phyloP scores from a whole-genome alignment of 2,113 vertebrate genomes.

The Eublepharis macularius region DNA sequence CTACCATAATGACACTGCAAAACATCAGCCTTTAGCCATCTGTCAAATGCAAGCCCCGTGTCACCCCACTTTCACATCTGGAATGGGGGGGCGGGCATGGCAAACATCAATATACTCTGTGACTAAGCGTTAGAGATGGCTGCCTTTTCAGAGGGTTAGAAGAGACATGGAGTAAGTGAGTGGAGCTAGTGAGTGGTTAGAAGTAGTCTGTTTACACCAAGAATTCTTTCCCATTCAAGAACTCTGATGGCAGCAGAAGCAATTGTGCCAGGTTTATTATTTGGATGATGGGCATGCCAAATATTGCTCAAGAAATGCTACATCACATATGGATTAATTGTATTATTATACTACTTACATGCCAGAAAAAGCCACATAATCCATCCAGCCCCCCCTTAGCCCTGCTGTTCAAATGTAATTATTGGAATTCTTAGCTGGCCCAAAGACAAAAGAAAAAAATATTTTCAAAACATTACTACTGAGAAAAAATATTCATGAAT shows the following conservation, averaged over 20 bases:
- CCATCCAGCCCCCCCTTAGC: neutral
- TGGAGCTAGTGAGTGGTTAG: neutral
- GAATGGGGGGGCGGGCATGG: neutral
- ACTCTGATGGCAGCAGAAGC: neutral
- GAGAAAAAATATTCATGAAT: neutral
- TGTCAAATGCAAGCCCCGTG: too few species aligned
- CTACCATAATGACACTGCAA: too few species aligned
- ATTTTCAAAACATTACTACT: neutral
- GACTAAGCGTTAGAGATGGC: neutral
- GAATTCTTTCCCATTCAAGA: neutral
- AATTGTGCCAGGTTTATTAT: slow-evolving; percentile 18
- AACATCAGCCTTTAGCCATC: too few species aligned
- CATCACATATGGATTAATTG: neutral
- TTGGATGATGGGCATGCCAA: slow-evolving; percentile 29
- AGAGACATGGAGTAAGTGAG: neutral
- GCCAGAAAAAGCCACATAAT: slow-evolving; percentile 15
- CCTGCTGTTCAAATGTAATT: neutral
- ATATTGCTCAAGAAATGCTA: slow-evolving; percentile 8
- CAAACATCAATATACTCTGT: neutral
- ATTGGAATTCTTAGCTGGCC: neutral
- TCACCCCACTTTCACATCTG: too few species aligned
- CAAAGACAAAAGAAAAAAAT: neutral
- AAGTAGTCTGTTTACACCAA: neutral
- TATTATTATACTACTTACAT: neutral
- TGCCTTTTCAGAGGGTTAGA: neutral